Conservation (phyloP, 2,113 vertebrate species). For the Urocynchramus pylzowi region DNA sequence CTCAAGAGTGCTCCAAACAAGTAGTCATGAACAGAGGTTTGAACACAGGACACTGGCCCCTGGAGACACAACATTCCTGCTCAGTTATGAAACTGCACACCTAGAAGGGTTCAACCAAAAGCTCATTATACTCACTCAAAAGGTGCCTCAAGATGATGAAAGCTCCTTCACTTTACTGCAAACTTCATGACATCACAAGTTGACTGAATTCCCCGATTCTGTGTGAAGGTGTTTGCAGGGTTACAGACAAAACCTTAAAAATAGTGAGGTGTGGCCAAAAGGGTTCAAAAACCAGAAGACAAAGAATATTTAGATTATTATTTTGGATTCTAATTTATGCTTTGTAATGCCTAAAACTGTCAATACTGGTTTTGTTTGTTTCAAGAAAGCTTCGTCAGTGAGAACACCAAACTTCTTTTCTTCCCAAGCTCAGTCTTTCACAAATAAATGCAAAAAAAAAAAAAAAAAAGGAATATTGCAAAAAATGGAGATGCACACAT, state of each 20-base stretch:
- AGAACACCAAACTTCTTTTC: background rate
- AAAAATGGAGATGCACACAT: background rate
- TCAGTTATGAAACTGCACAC: background rate
- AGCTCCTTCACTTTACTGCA: background rate
- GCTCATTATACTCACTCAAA: background rate
- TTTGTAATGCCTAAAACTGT: slow-evolving; percentile 18
- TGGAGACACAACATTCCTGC: background rate
- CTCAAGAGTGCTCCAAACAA: background rate
- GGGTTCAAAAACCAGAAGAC: background rate
- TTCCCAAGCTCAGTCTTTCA: slow-evolving; percentile 19
- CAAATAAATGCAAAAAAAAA: background rate
- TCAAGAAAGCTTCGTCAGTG: background rate
- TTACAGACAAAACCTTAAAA: background rate
- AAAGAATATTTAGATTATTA: slow-evolving; percentile 30
- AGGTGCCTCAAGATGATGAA: background rate
- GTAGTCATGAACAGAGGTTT: background rate
- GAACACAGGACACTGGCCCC: background rate
- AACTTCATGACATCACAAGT: background rate
- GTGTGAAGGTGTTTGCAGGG: background rate
- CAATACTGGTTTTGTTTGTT: slow-evolving; percentile 47
- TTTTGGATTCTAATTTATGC: slow-evolving; percentile 42
- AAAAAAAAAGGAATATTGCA: background rate
- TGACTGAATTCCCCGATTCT: background rate
- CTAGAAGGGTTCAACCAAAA: background rate
- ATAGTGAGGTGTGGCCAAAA: background rate